These are phyloP conservation scores for Diadegma fenestrale DNA, from an alignment of 2,888 invertebrate genomes.

Conservation along the genomic window DNA sequence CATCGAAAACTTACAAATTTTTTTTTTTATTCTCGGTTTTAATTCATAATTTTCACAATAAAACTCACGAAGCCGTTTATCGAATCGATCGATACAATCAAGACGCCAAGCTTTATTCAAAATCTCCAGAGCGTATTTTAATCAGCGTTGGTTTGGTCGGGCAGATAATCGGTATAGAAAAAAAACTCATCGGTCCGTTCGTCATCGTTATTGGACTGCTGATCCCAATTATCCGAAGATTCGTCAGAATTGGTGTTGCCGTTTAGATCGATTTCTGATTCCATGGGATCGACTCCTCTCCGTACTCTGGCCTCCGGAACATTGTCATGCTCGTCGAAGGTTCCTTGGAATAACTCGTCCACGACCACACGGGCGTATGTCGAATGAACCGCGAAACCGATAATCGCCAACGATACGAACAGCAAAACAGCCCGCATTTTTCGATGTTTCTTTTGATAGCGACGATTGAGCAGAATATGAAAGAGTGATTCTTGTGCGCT, in stretches of 20 bases:
- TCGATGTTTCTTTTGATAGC: neutral
- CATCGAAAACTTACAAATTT: neutral
- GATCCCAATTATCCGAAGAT: neutral
- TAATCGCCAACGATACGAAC: slow-evolving; percentile 24
- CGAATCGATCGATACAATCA: neutral
- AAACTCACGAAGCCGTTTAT: neutral
- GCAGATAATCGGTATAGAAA: neutral
- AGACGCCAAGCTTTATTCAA: neutral
- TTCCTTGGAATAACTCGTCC: neutral
- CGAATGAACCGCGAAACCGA: slow-evolving; percentile 19
- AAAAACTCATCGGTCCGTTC: neutral
- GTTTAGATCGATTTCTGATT: neutral
- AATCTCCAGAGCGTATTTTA: neutral
- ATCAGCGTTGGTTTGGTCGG: neutral
- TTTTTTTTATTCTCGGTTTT: neutral
- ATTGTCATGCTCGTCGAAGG: neutral
- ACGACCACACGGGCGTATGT: neutral
- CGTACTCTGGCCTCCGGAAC: neutral
- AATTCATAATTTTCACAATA: neutral
- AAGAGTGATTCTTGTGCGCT: neutral
- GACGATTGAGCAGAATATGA: neutral
- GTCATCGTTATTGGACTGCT: neutral
- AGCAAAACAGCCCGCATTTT: slow-evolving; percentile 17
- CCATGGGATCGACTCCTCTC: slow-evolving; percentile 3
- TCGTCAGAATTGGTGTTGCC: neutral